Base-by-base conservation (phyloP, 2,888 invertebrate species). In the Trilocha varians region DNA sequence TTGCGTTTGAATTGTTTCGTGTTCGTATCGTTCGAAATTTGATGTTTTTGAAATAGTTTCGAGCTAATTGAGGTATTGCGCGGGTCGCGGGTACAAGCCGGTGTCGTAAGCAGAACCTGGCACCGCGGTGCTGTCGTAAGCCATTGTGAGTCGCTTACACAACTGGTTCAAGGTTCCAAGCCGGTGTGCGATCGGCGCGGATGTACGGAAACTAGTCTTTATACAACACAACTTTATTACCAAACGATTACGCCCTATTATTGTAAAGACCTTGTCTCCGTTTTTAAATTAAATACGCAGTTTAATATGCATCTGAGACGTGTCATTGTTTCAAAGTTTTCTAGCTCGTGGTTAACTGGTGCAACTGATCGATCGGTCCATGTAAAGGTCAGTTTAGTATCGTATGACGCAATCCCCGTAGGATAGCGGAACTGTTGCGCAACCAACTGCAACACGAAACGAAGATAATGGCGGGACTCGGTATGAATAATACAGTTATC, bases 101-200 rank as follows among this genome's bases (percentile, higher is more conserved):
- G 57, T 84, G 76, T 80, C 59, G 84, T 68, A 84, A 83, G 64
- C 65, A 58, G 70, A 66, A 78, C 70, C 75, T 69, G 75, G 78
- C 76, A 71, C 73, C 57, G 61, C 55, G 50, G 57, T 55, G 63
- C 71, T 84, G 78, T 79, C 75, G 85, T 77, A 84, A 84, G 72
- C 77, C 69, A 83, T 82, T 80, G 82, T 82, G 65, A 66, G 60
- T 45, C 59, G 69, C 74, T 84, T 83, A 79, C 83, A 73, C 84
- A 85, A 85, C 62, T 84, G 82, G 83, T 80, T 83, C 85, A 85
- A 85, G 84, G 84, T 80, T 80, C 68, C 62, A 56, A 61, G 69
- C 70, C 67, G 59, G 65, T 71, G 73, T 78, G 74, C 84, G 73
- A 75, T 83, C 78, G 80, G 77, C 59, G 65, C 79, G 80, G 83